A percentile compares a stretch with the other conserved stretches of the same genome.
phyloP scores from a whole-genome alignment of 2,888 invertebrate genomes.

The Tenthredo livida region DNA sequence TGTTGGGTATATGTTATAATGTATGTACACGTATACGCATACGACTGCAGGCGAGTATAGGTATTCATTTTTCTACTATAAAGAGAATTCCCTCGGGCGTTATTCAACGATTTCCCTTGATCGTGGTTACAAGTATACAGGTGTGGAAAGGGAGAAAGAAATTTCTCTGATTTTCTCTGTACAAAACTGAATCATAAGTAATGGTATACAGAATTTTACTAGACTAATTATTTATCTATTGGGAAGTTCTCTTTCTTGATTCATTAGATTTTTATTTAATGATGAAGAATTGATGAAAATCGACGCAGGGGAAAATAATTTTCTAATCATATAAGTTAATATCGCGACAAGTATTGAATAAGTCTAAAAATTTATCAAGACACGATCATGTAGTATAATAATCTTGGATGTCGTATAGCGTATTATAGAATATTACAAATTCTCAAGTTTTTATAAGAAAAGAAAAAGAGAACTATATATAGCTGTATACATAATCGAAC shows the following conservation, averaged over 20 bases:
- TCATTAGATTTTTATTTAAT: background rate
- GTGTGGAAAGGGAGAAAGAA: background rate
- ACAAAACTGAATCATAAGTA: background rate
- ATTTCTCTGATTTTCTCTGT: background rate
- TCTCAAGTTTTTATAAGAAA: background rate
- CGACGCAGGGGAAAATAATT: background rate
- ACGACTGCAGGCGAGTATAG: background rate
- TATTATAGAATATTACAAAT: background rate
- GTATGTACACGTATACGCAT: too few relatives aligned
- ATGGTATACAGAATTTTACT: background rate
- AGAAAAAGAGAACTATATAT: background rate
- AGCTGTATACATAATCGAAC: too few relatives aligned
- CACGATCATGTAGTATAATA: background rate
- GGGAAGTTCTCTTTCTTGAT: background rate
- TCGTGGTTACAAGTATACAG: background rate
- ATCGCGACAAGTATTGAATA: too few relatives aligned
- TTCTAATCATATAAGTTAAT: background rate
- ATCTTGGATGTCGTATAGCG: background rate
- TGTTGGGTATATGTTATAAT: too few relatives aligned
- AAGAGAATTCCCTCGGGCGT: constrained; percentile 38
- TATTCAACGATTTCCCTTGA: constrained; percentile 9
- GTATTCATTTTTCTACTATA: constrained; percentile 17
- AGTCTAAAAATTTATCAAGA: background rate
- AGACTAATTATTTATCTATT: background rate
- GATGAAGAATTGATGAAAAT: background rate